Conservation (phyloP, 2,113 vertebrate species). For the Dromas ardeola region DNA sequence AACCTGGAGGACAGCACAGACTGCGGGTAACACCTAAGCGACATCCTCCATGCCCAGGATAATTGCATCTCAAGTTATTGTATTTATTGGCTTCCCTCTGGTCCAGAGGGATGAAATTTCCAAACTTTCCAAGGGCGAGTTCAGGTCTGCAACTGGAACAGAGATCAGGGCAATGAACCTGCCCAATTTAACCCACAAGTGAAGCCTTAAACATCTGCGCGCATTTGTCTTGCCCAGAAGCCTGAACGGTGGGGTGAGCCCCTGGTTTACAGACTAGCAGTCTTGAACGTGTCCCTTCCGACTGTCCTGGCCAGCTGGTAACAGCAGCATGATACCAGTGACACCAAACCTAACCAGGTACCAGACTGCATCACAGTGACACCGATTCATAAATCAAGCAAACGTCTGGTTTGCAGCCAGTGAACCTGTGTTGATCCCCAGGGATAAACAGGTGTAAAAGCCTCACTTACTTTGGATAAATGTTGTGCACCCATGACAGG, state of each 20-base stretch:
- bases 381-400: neutral
- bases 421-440: neutral
- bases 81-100: neutral
- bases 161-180: neutral
- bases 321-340: neutral
- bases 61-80: neutral
- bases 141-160: neutral
- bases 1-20: neutral
- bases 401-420: neutral
- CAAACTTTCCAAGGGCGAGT: neutral
- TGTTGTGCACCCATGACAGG: conserved; percentile 82
- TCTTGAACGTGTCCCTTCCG: neutral
- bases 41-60: neutral
- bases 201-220: neutral
- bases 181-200: neutral
- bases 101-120: neutral
- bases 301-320: neutral
- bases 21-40: neutral
- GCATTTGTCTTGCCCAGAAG: neutral
- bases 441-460: neutral
- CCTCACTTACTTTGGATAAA: conserved; percentile 82
- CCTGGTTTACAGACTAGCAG: neutral
- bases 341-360: neutral
- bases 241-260: neutral
- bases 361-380: neutral